phyloP scores from a whole-genome alignment of 2,113 vertebrate species.

The Siniperca knerii region DNA sequence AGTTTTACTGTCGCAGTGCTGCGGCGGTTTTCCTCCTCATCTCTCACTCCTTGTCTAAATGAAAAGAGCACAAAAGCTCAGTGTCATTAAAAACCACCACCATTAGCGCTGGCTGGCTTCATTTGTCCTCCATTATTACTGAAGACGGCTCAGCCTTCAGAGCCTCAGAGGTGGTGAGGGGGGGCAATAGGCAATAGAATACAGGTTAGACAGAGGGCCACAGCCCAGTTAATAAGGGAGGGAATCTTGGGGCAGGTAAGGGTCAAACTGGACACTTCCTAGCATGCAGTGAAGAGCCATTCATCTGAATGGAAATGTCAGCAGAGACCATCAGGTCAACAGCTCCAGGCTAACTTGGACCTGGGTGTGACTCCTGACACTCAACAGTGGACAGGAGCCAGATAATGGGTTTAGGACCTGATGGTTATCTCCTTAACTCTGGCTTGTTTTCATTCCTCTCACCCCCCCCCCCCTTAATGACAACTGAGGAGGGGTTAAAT shows the following conservation, averaged over 20 bases:
- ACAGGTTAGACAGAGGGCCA: conserved; percentile 73
- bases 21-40: conserved; percentile 39
- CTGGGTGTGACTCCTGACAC: conserved; percentile 85
- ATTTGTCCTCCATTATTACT: conserved; percentile 79
- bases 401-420: conserved; percentile 86
- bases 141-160: conserved; percentile 63
- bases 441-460: conserved; percentile 83
- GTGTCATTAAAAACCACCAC: conserved; percentile 76
- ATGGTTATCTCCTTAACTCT: conserved; percentile 85
- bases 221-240: conserved; percentile 70
- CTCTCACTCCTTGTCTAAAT: conserved; percentile 66
- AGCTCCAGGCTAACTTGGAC: conserved; percentile 81
- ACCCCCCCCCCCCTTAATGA: conserved; percentile 63
- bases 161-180: conserved; percentile 36
- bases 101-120: conserved; percentile 70
- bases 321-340: conserved; percentile 80
- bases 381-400: conserved; percentile 77
- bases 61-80: conserved; percentile 67
- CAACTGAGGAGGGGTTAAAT: conserved; percentile 79
- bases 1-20: conserved; percentile 66
- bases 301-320: conserved; percentile 85
- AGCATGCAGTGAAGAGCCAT: conserved; percentile 82
- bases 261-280: conserved; percentile 86
- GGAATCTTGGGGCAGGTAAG: conserved; percentile 79
- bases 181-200: conserved; percentile 60